phyloP scores from a whole-genome alignment of 2,797 vertebrate species.

The Sebastes vulpes region DNA sequence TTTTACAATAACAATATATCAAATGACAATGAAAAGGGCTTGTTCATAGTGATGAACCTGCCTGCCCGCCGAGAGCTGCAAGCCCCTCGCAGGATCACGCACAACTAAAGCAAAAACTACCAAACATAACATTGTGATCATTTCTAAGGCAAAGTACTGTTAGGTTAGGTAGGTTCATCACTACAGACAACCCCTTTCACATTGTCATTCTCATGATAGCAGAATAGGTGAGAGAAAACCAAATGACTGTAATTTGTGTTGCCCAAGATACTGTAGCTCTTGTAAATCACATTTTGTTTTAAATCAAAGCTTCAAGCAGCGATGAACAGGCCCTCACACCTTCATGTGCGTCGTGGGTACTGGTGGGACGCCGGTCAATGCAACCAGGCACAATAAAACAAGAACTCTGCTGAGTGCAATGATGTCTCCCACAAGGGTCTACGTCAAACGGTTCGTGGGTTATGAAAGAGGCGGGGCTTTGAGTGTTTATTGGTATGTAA shows the following conservation, averaged over 20 bases:
- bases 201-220: not conserved
- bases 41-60: no score
- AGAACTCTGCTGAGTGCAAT: no score
- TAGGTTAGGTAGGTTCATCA: not conserved
- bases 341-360: no score
- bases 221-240: not conserved
- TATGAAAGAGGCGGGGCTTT: no score
- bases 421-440: no score
- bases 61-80: not conserved
- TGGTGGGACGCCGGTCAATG: no score
- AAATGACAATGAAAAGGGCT: accelerated
- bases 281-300: not conserved
- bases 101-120: not conserved
- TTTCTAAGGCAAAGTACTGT: not conserved
- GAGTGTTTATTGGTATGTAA: no score
- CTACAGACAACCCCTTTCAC: not conserved
- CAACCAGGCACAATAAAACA: no score
- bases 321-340: no score
- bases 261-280: not conserved
- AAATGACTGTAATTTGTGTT: no score
- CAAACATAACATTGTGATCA: not conserved
- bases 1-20: no score
- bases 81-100: not conserved
- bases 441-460: accelerated
- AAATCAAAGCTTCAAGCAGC: accelerated